phyloP scores from a whole-genome alignment of 1,140 invertebrate species.

The Apis dorsata region DNA sequence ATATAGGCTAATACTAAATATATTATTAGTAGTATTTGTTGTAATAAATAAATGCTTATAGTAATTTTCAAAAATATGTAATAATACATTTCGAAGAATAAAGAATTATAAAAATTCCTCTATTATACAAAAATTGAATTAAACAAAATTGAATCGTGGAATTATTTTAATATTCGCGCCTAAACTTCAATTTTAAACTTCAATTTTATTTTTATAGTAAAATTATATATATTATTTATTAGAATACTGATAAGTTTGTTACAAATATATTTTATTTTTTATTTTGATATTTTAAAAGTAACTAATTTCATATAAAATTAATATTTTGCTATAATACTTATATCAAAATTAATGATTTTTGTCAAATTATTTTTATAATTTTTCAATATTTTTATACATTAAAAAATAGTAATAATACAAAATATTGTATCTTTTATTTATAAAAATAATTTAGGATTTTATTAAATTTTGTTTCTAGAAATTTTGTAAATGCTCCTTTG shows the following conservation, averaged over 20 bases:
- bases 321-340: background rate
- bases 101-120: background rate
- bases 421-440: background rate
- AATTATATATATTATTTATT: background rate
- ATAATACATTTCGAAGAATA: background rate
- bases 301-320: background rate
- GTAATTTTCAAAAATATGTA: background rate
- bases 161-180: conserved; percentile 15
- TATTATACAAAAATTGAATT: background rate
- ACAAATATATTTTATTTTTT: background rate
- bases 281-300: background rate
- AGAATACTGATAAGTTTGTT: background rate
- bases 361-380: background rate
- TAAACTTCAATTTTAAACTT: background rate
- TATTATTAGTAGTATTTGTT: background rate
- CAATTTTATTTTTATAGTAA: background rate
- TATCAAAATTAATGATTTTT: background rate
- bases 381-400: background rate
- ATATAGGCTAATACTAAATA: background rate
- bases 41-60: background rate
- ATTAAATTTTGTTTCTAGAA: background rate
- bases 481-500: conserved; percentile 8
- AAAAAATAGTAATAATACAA: background rate
- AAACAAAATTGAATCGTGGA: background rate
- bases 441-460: background rate